A percentile compares a stretch with the other conserved stretches of the same genome.
Evolutionary conservation across 2,113 vertebrate genomes (phyloP).

Genomic region (Formicarius rufipectus): DNA sequence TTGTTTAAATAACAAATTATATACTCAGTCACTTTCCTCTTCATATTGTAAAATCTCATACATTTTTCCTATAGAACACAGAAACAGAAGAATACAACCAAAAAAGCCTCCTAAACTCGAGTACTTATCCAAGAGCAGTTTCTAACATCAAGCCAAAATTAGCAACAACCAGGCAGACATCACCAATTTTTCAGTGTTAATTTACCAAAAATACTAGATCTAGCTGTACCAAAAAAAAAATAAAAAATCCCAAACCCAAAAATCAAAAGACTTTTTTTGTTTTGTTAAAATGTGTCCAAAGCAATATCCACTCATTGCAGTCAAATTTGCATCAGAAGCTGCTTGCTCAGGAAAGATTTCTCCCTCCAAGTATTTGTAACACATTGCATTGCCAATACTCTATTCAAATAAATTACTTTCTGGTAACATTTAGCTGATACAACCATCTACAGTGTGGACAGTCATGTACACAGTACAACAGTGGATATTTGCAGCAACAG

Average conservation of each 20-base stretch:
- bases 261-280: background rate
- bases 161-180: slow-evolving; percentile 65
- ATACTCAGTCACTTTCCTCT: slow-evolving; percentile 44
- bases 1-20: slow-evolving; percentile 63
- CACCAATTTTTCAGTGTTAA: slow-evolving; percentile 42
- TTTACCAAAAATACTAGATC: slow-evolving; percentile 45
- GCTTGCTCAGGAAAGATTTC: slow-evolving; percentile 1
- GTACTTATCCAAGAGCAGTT: slow-evolving; percentile 54
- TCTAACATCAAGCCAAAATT: slow-evolving; percentile 66
- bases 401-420: slow-evolving; percentile 42
- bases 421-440: slow-evolving; percentile 58
- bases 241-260: background rate
- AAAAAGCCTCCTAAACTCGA: slow-evolving; percentile 27
- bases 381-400: slow-evolving; percentile 16
- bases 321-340: slow-evolving; percentile 44
- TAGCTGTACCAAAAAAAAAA: background rate
- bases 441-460: slow-evolving; percentile 48
- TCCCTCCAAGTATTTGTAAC: background rate
- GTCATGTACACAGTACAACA: slow-evolving; percentile 46
- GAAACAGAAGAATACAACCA: background rate
- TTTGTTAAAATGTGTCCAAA: slow-evolving; percentile 36
- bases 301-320: slow-evolving; percentile 1
- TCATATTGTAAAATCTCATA: slow-evolving; percentile 1
- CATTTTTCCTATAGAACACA: slow-evolving; percentile 55
- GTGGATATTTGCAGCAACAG: slow-evolving; percentile 54